phyloP scores from a whole-genome alignment of 2,888 invertebrate species.

The Trichopoda pennipes region DNA sequence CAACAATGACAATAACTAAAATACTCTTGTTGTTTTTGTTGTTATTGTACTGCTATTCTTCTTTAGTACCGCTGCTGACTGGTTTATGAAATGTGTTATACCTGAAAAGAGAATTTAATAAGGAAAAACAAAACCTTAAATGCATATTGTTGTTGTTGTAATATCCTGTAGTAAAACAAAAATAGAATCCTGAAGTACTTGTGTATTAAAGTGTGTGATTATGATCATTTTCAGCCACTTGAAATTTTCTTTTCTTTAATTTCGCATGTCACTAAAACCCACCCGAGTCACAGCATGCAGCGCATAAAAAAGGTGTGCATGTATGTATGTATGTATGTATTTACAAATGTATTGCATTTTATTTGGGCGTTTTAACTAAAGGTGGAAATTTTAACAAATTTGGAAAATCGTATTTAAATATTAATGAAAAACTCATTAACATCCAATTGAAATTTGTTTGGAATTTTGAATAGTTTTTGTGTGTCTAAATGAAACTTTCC shows the following conservation, averaged over 20 bases:
- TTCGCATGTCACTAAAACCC: conserved; percentile 55
- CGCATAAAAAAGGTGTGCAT: conserved; percentile 29
- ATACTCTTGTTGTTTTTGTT: conserved; percentile 3
- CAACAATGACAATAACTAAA: conserved; percentile 29
- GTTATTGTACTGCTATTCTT: conserved; percentile 27
- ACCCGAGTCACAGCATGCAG: conserved; percentile 44
- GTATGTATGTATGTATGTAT: no score
- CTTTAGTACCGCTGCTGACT: background rate
- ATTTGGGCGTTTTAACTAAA: conserved; percentile 49
- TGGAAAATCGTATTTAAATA: conserved; percentile 47
- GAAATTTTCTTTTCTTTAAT: conserved; percentile 35
- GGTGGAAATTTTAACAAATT: conserved; percentile 60
- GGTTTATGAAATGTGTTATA: conserved; percentile 51
- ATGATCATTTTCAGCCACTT: conserved; percentile 64
- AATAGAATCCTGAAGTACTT: background rate
- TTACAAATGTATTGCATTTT: conserved; percentile 5
- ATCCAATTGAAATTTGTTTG: conserved; percentile 18
- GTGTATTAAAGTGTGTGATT: conserved; percentile 20
- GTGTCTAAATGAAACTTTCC: background rate
- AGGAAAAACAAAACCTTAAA: conserved; percentile 7
- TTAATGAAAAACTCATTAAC: conserved; percentile 60
- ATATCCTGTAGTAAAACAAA: conserved; percentile 23
- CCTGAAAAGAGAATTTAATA: conserved; percentile 43
- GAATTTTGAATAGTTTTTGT: background rate
- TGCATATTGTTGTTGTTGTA: conserved; percentile 21